Percentiles rank a stretch among this genome's conserved stretches.
Conservation (phyloP, 2,113 vertebrate species). For the Stigmatopora nigra region DNA sequence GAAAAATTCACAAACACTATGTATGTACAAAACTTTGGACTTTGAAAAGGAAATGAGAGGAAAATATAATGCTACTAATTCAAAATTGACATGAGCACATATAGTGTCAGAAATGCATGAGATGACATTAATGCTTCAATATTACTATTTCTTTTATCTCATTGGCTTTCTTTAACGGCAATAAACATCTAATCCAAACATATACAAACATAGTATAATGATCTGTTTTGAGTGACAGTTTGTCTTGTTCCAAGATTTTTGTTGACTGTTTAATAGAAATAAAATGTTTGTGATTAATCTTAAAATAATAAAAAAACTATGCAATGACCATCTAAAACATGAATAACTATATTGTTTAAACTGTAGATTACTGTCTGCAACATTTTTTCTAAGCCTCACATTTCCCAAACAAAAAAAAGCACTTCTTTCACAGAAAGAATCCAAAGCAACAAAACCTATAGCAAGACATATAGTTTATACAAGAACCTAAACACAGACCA, state of each 20-base stretch:
- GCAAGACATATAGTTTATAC: conserved; percentile 26
- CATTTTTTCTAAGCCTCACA: conserved; percentile 71
- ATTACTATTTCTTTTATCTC: too few relatives aligned
- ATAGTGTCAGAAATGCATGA: conserved; percentile 1
- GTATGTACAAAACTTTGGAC: conserved; percentile 88
- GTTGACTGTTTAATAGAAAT: too few relatives aligned
- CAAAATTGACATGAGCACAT: conserved; percentile 49
- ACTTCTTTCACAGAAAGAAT: conserved; percentile 91
- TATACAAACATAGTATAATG: not conserved
- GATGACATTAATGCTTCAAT: not conserved
- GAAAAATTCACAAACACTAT: conserved; percentile 53
- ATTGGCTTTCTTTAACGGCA: too few relatives aligned
- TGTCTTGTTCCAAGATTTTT: not conserved
- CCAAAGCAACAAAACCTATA: conserved; percentile 43
- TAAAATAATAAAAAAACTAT: conserved; percentile 31
- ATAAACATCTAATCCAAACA: too few relatives aligned
- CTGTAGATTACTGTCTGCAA: conserved; percentile 56
- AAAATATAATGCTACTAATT: conserved; percentile 11
- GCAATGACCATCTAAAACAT: conserved; percentile 30
- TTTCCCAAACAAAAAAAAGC: conserved; percentile 66
- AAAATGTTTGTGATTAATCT: conserved; percentile 24
- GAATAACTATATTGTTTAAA: conserved; percentile 50
- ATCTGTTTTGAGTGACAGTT: not conserved
- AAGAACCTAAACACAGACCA: conserved; percentile 37
- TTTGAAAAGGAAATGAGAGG: conserved; percentile 65